Percentiles rank a stretch among this genome's conserved stretches.
Conservation (phyloP, 2,113 vertebrate genomes). For the Axis porcinus region DNA sequence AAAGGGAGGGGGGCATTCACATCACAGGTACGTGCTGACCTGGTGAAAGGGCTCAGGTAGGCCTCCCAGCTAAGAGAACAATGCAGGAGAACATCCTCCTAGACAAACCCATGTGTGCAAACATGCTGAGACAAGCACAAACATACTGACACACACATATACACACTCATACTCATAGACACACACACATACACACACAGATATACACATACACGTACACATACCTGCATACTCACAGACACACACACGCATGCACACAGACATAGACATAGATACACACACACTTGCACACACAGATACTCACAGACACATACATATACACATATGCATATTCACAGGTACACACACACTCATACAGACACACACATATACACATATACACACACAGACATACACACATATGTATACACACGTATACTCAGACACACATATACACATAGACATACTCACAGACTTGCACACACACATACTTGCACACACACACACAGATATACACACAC, state of each 20-base stretch:
- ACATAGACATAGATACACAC: background rate
- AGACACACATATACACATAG: fast-evolving
- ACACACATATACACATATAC: fast-evolving
- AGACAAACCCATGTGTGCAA: background rate
- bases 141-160: background rate
- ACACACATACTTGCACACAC: no score
- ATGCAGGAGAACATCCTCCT: background rate
- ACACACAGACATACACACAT: fast-evolving
- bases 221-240: background rate
- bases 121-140: background rate
- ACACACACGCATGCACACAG: background rate
- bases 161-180: background rate
- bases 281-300: background rate
- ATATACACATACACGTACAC: background rate
- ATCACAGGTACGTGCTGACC: background rate
- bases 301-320: background rate
- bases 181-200: background rate
- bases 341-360: fast-evolving
- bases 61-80: background rate
- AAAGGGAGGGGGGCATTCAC: background rate
- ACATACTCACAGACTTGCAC: no score
- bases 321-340: no score
- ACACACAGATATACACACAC: no score
- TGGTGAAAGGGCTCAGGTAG: background rate
- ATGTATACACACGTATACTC: no score